phyloP scores from a whole-genome alignment of 2,797 vertebrate genomes.

The Takifugu rubripes region DNA sequence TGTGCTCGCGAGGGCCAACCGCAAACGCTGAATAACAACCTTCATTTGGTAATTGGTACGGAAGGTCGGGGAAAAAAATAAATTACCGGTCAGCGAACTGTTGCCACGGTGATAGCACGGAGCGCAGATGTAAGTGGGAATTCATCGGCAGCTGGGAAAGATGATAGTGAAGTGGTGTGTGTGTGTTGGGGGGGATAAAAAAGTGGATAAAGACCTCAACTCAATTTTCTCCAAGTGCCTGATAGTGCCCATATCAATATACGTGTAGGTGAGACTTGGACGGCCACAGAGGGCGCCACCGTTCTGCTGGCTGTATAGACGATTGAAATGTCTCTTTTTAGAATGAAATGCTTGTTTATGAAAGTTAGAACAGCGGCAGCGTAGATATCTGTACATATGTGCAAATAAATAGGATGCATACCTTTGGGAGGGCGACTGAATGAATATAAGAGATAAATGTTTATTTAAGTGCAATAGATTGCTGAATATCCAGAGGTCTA shows the following conservation, averaged over 20 bases:
- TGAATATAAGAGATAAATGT: too few relatives aligned
- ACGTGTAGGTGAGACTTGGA: conserved; percentile 3
- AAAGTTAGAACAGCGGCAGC: too few relatives aligned
- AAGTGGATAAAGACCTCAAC: conserved; percentile 34
- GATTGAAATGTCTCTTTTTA: too few relatives aligned
- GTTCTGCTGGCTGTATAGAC: too few relatives aligned
- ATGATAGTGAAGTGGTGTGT: conserved; percentile 4
- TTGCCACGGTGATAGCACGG: conserved; percentile 78
- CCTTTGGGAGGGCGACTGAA: too few relatives aligned
- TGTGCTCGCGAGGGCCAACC: conserved; percentile 28
- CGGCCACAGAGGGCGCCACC: too few relatives aligned
- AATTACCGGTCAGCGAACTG: conserved; percentile 86
- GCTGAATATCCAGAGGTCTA: too few relatives aligned
- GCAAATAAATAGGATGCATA: too few relatives aligned
- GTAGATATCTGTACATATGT: too few relatives aligned
- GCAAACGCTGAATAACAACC: conserved; percentile 73
- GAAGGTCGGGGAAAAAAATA: conserved; percentile 76
- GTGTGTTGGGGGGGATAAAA: background rate
- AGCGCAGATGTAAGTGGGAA: conserved; percentile 71
- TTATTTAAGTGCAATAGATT: too few relatives aligned
- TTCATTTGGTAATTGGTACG: conserved; percentile 84
- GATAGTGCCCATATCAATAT: conserved; percentile 38
- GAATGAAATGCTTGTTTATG: too few relatives aligned
- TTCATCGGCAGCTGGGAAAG: conserved; percentile 28
- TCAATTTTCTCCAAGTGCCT: conserved; percentile 34